Base-by-base conservation (phyloP, 2,113 vertebrate genomes). In the Seriola rivoliana region DNA sequence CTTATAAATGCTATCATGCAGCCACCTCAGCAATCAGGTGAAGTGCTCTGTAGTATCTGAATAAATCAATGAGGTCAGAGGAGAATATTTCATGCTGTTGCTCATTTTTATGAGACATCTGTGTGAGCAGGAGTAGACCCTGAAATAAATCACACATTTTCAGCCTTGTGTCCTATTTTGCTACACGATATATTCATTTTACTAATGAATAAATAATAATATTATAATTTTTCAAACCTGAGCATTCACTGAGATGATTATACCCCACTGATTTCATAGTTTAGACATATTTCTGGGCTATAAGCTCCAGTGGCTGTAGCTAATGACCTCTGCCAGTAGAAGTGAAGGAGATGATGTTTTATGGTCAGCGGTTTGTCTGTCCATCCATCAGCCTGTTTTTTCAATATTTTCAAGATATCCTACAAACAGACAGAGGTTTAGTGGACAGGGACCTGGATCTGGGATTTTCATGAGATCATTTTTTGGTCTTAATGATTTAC, bases 21-120 rank as follows among this genome's bases (percentile, higher is more conserved):
- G 36, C 62, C 71, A 63, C 78, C 65, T 75, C 66, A 71, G 81
- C 84, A 82, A 89, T 87, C 71, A 65, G n/a, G 4, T 60, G 42
- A 58, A 78, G 73, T 69, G 50, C 72, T 44, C 50, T 3, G 25
- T 36, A 66, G 63, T 60, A 60, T 66, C 46, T 29, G 50, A 80
- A 82, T 67, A 71, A 52, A 85, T 80, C 79, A n/a, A 29, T 66
- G 23, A 11, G 34, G 25, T 69, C 64, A 62, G 32, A 70, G 44
- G 73, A 58, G 34, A 86, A 78, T 75, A 63, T 81, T 52, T 72
- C 67, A 82, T 46, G 2, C 13, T 73, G 32, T 76, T 71, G 34
- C 62, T 52, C 55, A 78, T 84, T 69, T 78, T 83, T 44, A 60
- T 4, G 54, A 71, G 73, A 57, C 68, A 14, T 34, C 69, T 52